Base-by-base conservation (phyloP, 2,113 vertebrate species). In the Proteles cristata region DNA sequence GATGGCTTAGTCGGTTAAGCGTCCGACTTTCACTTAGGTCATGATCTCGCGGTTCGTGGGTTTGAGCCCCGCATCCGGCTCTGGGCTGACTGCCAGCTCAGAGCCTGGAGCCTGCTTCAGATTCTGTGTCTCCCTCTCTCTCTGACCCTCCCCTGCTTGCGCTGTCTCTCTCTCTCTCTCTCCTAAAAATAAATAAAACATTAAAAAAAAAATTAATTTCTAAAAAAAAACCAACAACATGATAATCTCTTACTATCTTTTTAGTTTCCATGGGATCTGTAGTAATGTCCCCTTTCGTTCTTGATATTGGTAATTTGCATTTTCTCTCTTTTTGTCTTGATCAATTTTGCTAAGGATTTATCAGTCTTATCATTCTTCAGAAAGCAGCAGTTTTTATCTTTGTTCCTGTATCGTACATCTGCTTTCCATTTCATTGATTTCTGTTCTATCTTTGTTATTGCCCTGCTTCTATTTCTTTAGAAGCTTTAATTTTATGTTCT, bases 341-440 rank as follows among this genome's bases (percentile, higher is more conserved):
- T 79, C 11, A n/a, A 2, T 68, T 9, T 90, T 73, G 55, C 35
- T 53, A 76, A n/a, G 31, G 8, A 25, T 48, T 86, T 90, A 61
- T 63, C 77, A 69, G 16, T 31, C 63, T 82, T 88, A n/a, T 83
- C 88, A 58, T 74, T 95, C n/a, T 65, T 81, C 81, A n/a, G 11
- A 73, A 48, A 86, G 35, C 87, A 69, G 5, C 16, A 65, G 8
- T 5, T 69, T 90, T 35, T 63, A 28, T 17, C 82, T 87, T 83
- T 88, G 55, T 83, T 93, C 87, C 66, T 90, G 8, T 43, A 23
- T 61, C 63, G 11, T 71, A 45, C 65, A 11, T 71, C 53, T 90
- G 31, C 35, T 91, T 93, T 91, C 28, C n/a, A 11, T 88, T 96
- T 80, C 48, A 55, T 73, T 87, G 68, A 61, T 91, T 83, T 88